Evolutionary conservation across 53 echinoderm and acorn worm species (phyloP).

Genomic region (Holothuria leucospilota): DNA sequence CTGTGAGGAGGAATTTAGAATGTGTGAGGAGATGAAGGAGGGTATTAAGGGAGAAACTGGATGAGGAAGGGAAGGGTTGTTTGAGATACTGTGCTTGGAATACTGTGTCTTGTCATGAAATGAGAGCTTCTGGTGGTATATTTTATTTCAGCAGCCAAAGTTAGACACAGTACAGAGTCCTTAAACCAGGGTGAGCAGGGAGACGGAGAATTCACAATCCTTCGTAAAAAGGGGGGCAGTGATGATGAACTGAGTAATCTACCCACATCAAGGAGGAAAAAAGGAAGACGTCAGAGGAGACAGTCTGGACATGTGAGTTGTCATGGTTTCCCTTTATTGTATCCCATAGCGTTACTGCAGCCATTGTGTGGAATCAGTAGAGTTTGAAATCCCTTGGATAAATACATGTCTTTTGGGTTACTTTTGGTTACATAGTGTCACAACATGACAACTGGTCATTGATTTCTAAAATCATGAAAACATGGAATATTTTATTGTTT

Average conservation of each 20-base stretch:
- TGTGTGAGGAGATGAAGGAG: constrained; percentile 8
- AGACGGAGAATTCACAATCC: constrained; percentile 64
- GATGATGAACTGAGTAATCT: constrained; percentile 75
- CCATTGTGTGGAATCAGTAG: no score
- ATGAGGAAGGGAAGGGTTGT: background rate
- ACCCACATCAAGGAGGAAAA: constrained; percentile 68
- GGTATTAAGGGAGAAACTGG: background rate
- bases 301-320: constrained; percentile 30
- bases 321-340: background rate
- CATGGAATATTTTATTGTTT: no score
- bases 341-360: no score
- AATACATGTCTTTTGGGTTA: no score
- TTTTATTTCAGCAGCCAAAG: constrained; percentile 9
- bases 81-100: background rate
- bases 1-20: background rate
- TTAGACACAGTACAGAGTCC: constrained; percentile 32
- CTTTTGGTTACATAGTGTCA: no score
- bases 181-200: background rate
- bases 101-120: no score
- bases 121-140: no score
- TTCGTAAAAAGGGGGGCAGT: constrained; percentile 78
- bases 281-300: constrained; percentile 54
- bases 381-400: no score
- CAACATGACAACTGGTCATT: no score
- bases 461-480: no score